phyloP scores from a whole-genome alignment of 64 coral and sea anemone genomes.

The Orbicella faveolata region DNA sequence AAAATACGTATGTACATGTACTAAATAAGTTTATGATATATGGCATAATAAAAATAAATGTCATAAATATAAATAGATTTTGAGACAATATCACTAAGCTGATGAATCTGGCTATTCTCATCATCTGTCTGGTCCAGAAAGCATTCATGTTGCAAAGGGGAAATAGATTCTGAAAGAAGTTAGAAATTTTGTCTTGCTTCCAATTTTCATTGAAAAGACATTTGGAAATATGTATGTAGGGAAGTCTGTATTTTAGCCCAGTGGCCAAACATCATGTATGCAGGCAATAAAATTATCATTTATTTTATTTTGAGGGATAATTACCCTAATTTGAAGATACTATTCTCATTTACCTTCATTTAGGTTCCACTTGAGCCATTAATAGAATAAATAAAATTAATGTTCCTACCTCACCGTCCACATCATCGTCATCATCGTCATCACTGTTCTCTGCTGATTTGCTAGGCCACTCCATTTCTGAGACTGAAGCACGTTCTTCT shows the following conservation, averaged over 20 bases:
- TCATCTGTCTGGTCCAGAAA: not conserved
- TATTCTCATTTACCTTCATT: too few relatives aligned
- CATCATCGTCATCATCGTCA: slow-evolving; percentile 8
- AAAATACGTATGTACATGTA: too few relatives aligned
- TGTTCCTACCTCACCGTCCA: not conserved
- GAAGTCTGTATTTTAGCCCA: not conserved
- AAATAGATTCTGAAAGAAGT: too few relatives aligned
- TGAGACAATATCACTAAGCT: not conserved
- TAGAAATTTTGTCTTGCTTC: not conserved
- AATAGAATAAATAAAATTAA: not conserved
- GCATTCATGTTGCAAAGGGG: not conserved
- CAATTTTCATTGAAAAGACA: too few relatives aligned
- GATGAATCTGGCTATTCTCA: not conserved
- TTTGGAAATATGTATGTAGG: not conserved
- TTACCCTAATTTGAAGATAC: too few relatives aligned
- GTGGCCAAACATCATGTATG: too few relatives aligned
- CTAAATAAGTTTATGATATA: too few relatives aligned
- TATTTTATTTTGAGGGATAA: too few relatives aligned
- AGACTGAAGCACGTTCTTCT: slow-evolving; percentile 16
- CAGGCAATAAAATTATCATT: too few relatives aligned
- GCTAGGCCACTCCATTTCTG: slow-evolving; percentile 3
- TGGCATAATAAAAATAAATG: not conserved
- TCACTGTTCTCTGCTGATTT: not conserved
- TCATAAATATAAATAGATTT: not conserved
- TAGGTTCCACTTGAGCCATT: too few relatives aligned